Conservation (phyloP, 35 echinoderm and acorn worm genomes). For the Heliocidaris erythrogramma region DNA sequence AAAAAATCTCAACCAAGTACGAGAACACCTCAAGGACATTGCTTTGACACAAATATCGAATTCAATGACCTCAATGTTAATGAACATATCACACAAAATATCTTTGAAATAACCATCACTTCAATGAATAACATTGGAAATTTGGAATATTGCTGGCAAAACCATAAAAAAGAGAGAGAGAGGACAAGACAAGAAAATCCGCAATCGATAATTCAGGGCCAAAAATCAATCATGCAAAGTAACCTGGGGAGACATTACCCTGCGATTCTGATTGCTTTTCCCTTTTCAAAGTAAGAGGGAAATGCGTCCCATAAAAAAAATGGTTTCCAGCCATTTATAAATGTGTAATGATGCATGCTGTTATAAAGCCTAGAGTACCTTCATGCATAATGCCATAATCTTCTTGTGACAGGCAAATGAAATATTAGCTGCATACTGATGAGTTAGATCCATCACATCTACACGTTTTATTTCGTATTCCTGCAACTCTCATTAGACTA, state of each 20-base stretch:
- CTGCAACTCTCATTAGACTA: neutral
- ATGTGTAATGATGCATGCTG: neutral
- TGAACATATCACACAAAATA: neutral
- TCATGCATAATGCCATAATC: slow-evolving; percentile 17
- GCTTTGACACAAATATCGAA: too few species aligned
- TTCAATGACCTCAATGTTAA: too few species aligned
- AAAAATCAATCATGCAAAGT: neutral
- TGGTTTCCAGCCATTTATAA: slow-evolving; percentile 12
- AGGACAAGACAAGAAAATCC: neutral
- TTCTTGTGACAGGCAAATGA: neutral
- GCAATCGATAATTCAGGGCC: neutral
- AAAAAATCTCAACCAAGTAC: too few species aligned
- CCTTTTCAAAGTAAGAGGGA: neutral
- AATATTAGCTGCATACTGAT: neutral
- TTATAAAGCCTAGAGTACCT: neutral
- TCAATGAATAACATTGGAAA: neutral
- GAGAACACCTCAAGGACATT: too few species aligned
- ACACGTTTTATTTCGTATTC: neutral
- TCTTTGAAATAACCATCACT: neutral
- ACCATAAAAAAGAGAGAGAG: neutral
- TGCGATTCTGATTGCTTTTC: neutral
- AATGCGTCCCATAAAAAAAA: neutral
- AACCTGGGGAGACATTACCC: neutral
- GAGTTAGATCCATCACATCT: neutral
- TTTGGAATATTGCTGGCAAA: neutral